phyloP scores from a whole-genome alignment of 2,113 vertebrate genomes.

The western clawed frog (Xenopus tropicalis) region UCB_Xtro_10.0 CM004446.2:71261501-71262000 shows the following conservation, averaged over 20 bases:
- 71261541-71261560: constrained; percentile 64
- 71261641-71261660: constrained; percentile 2
- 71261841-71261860: too few relatives aligned
- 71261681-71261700: constrained; percentile 66
- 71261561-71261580: constrained; percentile 58
- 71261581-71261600: constrained; percentile 55
- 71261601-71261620: constrained; percentile 70
- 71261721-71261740: constrained; percentile 57
- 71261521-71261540: constrained; percentile 54
- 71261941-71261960: too few relatives aligned
- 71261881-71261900: too few relatives aligned
- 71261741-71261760: constrained; percentile 57
- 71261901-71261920: too few relatives aligned
- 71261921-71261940: too few relatives aligned
- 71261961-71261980: too few relatives aligned
- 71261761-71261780: too few relatives aligned
- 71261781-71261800: too few relatives aligned
- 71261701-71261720: constrained; percentile 43
- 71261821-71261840: too few relatives aligned
- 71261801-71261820: too few relatives aligned
- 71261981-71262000: too few relatives aligned
- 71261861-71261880: too few relatives aligned
- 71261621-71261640: constrained; percentile 53
- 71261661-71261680: constrained; percentile 60
- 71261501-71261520: constrained; percentile 30